Evolutionary conservation across 2,113 vertebrate genomes (phyloP).

Genomic region (Sardina pilchardus): DNA sequence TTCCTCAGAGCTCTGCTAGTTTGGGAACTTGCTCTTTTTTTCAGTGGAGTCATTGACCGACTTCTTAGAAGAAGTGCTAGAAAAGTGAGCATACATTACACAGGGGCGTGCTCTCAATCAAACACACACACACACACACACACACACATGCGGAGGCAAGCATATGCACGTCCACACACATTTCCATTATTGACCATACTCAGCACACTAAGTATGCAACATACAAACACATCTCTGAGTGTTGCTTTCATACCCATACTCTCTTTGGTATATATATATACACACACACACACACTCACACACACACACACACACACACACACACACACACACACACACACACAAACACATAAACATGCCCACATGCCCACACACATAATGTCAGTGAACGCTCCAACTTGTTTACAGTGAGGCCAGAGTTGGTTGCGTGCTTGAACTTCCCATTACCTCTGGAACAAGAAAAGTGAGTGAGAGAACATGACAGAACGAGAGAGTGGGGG

Average conservation of each 20-base stretch:
- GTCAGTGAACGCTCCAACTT: conserved; percentile 32
- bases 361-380: conserved; percentile 20
- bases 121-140: conserved; percentile 25
- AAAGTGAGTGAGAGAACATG: background rate
- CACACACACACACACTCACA: background rate
- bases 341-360: background rate
- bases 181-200: no score
- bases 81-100: background rate
- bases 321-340: background rate
- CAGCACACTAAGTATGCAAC: no score
- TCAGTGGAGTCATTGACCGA: conserved; percentile 45
- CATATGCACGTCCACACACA: no score
- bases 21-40: conserved; percentile 53
- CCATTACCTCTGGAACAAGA: no score
- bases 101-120: background rate
- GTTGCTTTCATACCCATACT: no score
- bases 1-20: conserved; percentile 51
- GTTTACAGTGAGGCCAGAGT: no score
- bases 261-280: background rate
- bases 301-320: background rate
- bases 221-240: no score
- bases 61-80: background rate
- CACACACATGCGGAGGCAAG: background rate
- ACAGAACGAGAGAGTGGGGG: background rate
- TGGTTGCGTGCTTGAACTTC: no score